Conservation (phyloP, 2,888 invertebrate species). For the Limnephilus marmoratus region DNA sequence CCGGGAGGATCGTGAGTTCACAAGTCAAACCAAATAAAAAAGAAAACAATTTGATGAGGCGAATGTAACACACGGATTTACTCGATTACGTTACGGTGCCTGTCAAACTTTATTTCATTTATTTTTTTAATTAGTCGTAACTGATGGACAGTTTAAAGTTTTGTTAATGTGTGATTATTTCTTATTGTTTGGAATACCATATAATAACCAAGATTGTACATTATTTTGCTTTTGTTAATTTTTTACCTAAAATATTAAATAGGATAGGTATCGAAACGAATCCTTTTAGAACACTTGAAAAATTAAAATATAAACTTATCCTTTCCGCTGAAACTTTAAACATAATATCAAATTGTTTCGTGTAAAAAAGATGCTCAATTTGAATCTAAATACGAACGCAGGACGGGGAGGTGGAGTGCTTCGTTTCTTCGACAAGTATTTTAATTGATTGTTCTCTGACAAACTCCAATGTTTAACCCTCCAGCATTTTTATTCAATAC, state of each 20-base stretch:
- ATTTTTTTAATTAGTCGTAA: neutral
- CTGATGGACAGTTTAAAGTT: neutral
- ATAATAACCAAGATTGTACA: too few species aligned
- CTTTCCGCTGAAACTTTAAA: too few species aligned
- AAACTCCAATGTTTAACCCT: neutral
- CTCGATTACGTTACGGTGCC: constrained; percentile 2
- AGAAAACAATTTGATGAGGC: constrained; percentile 2
- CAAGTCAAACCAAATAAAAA: constrained; percentile 2
- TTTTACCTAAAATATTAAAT: neutral
- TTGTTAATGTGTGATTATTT: neutral
- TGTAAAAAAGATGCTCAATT: too few species aligned
- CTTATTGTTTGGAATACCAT: too few species aligned
- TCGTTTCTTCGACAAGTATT: neutral
- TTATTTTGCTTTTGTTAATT: neutral
- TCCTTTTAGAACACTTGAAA: neutral
- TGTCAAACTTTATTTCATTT: neutral
- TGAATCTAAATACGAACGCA: too few species aligned
- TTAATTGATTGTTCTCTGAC: neutral
- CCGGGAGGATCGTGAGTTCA: neutral
- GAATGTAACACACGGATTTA: neutral
- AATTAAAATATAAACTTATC: neutral
- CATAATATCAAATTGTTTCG: too few species aligned
- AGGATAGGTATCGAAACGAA: neutral
- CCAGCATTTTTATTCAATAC: too few species aligned
- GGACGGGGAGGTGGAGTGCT: too few species aligned